Conservation (phyloP, 2,888 invertebrate genomes). For the Andrena fulva region DNA sequence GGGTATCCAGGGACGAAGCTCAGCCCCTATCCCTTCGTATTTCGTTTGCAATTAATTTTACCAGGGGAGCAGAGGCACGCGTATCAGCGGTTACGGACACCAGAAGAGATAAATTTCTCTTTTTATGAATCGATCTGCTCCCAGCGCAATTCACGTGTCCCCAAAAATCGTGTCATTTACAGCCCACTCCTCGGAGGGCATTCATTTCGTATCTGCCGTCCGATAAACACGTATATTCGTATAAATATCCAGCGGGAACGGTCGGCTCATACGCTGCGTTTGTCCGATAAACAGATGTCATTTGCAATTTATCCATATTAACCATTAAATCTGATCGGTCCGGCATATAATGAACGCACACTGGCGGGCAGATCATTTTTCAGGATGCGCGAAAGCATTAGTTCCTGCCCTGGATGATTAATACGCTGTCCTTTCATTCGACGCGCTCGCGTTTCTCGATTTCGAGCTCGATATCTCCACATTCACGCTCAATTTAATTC, state of each 20-base stretch:
- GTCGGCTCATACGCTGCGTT: conserved; percentile 31
- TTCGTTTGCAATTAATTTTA: conserved; percentile 28
- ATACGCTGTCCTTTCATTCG: conserved; percentile 35
- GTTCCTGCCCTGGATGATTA: conserved; percentile 43
- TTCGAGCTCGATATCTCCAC: conserved; percentile 51
- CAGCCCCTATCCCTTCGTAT: not conserved
- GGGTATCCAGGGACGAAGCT: too few species aligned
- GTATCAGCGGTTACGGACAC: not conserved
- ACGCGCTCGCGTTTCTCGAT: conserved; percentile 26
- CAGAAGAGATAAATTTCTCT: conserved; percentile 22
- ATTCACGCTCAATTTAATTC: conserved; percentile 52
- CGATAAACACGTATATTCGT: conserved; percentile 32
- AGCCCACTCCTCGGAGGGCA: conserved; percentile 25
- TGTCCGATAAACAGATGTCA: conserved; percentile 58
- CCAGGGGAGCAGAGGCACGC: not conserved
- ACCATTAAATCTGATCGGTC: conserved; percentile 48
- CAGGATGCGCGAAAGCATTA: conserved; percentile 45
- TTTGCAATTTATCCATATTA: conserved; percentile 59
- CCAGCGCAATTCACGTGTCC: not conserved
- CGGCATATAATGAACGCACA: conserved; percentile 25
- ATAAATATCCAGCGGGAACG: conserved; percentile 42
- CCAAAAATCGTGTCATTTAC: conserved; percentile 32
- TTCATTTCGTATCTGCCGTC: conserved; percentile 44
- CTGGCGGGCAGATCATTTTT: conserved; percentile 41
- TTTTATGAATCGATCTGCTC: conserved; percentile 19